Base-by-base conservation (phyloP, 2,797 vertebrate genomes). In the Neomorphus geoffroyi region DNA sequence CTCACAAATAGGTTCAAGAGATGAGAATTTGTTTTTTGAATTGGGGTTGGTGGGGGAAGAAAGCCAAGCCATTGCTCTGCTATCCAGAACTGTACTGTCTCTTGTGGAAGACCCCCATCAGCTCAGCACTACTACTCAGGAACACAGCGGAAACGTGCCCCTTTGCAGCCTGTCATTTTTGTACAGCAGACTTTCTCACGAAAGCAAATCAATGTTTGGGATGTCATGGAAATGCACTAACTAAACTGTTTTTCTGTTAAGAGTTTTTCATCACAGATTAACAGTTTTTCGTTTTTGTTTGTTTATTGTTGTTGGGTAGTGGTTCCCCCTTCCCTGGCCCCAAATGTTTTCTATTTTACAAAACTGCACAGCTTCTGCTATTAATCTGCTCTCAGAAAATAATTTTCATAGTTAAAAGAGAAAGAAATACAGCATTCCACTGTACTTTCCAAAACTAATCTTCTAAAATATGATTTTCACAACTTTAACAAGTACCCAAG, bases 121-220 rank as follows among this genome's bases (percentile, higher is more conserved):
- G 35, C 54, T 75, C 27, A 37, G 35, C 15, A 33, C 10, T 62
- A 33, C 10, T 62, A 21, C 24, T 46, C 30, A 64, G 37, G 18
- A 67, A 16, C 24, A 27, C 10, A 35, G 46, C 2, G 69, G 19
- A 65, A 54, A 18, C 0, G 0, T 5, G 8, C 6, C 23, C 32
- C 13, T 69, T 32, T 2, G 1, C 10, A 27, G 45, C 41, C 7
- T 41, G 16, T 37, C 22, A 5, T 8, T 73, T 57, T 15, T 22
- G 22, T 27, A 35, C 7, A 9, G 7, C 10, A 6, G 16, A 51
- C 61, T 51, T 69, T 39, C n/a, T 37, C 60, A 32, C 4, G 24
- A 83, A 71, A 18, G 35, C 43, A 73, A 35, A 84, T 6, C 17
- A 43, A 14, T 1, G 1, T 19, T 13, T 35, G 26, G 11, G 24